Base-by-base conservation (phyloP, 2,888 invertebrate genomes). In the Slavum lentiscoides region DNA sequence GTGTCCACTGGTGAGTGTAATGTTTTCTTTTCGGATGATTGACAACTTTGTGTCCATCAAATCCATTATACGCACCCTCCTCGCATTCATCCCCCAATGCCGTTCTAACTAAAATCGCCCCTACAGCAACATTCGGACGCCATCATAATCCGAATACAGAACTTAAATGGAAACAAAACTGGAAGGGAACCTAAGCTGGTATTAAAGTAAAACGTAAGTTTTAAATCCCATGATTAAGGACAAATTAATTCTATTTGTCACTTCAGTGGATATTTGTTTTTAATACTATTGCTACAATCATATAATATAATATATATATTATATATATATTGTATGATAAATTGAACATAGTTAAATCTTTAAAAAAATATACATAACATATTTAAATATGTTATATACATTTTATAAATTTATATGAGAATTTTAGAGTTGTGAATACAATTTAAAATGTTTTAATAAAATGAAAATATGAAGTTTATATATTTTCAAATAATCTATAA, bases 81-180 rank as follows among this genome's bases (percentile, higher is more conserved):
- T 69, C 39, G 9, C 30, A 30, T 30, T 62, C 37, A 21, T 39
- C n/a, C 72, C 80, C 53, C 19, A 13, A 69, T 39, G 55, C 64
- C 55, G n/a, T 53, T 80, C 39, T 58, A 37, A 58, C 70, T 64
- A 21, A 72, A 80, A 55, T 58, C 80, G 9, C 72, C 62, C 70
- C 80, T 77, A 70, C 23, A 55, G 69, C 23, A 8, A 55, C 64
- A 64, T 64, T 23, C 23, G 64, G 21, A 2, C 62, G 77, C n/a
- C 39, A 58, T 80, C 72, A 55, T 80, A 80, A 80, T 80, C 80
- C 72, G 23, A 72, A 72, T 64, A 58, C 70, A 17, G 55, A 72
- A 80, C 80, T 80, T 80, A 58, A 80, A 80, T 72, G 80, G 55
- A 62, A 80, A 66, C 72, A 72, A 80, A 80, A 80, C 80, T 72